Conservation (phyloP, 2,888 invertebrate species). For the Drosophila nigricruria region DNA sequence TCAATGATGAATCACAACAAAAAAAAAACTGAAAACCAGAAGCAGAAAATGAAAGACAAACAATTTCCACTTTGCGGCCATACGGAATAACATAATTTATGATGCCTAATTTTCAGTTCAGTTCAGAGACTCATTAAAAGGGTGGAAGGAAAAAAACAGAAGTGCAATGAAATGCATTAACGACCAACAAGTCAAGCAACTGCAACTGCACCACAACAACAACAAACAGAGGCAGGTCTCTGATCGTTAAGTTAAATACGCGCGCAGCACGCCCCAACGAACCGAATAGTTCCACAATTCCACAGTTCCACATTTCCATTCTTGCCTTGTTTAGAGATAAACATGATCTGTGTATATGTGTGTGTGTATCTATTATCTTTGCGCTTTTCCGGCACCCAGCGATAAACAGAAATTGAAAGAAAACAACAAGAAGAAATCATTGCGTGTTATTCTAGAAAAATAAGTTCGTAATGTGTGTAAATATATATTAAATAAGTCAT, state of each 20-base stretch:
- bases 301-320: constrained; percentile 53
- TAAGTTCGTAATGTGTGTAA: not conserved
- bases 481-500: constrained; percentile 11
- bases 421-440: not conserved
- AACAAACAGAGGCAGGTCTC: constrained; percentile 27
- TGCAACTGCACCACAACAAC: constrained; percentile 9
- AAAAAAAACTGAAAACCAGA: not conserved
- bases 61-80: constrained; percentile 37
- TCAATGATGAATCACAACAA: constrained; percentile 41
- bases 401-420: constrained; percentile 61
- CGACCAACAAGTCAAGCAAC: constrained; percentile 30
- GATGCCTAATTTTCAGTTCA: constrained; percentile 42
- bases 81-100: constrained; percentile 33
- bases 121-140: constrained; percentile 60
- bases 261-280: constrained; percentile 71
- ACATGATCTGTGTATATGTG: constrained; percentile 1
- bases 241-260: constrained; percentile 64
- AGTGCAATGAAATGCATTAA: constrained; percentile 62
- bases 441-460: constrained; percentile 4
- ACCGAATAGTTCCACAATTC: constrained; percentile 34
- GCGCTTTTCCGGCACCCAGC: constrained; percentile 66
- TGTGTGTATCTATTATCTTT: constrained; percentile 59
- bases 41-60: constrained; percentile 19
- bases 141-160: constrained; percentile 43
- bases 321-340: constrained; percentile 45